Evolutionary conservation across 2,113 vertebrate species (phyloP), one percentile per base, ranked within the genome.

Genomic region (Xenotilapia leptura): DNA sequence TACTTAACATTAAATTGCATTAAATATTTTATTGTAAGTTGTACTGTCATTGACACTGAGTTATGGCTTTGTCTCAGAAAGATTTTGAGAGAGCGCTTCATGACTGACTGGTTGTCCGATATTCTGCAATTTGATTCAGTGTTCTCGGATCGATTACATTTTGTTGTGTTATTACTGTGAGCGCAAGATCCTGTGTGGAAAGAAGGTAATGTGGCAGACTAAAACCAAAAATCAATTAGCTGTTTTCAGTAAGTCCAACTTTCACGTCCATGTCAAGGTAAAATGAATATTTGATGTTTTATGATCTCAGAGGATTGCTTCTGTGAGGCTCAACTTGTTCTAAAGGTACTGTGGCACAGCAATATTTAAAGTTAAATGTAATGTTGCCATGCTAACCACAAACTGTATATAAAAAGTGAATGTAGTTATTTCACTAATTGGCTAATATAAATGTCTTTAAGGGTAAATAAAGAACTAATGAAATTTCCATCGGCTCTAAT

Each of bases 21-120:
- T 92, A 86, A 90, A 93, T 92, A 88, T 90, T 93, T 93, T 77
- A 92, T 86, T 80, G 68, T 80, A 82, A 82, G 88, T 84, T 91
- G 90, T 80, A 79, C 88, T 81, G 58, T 65, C 85, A 87, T 73
- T 86, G 83, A 91, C 87, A 92, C 75, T 54, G 79, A 88, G 73
- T 73, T 83, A 77, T 88, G 28, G 45, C 26, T 89, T 86, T 65
- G 82, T 85, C 6, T 31, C 26, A 47, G 42, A 5, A 77, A 81
- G 17, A 56, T n/a, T 45, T 51, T 42, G 11, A 54, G 56, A 58
- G 42, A 33, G 21, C 53, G 14, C 79, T 45, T 82, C 19, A 75
- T 65, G 73, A 28, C 42, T 45, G 58, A 60, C 40, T 83, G 47
- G 60, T 80, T 77, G 31, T 84, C 80, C 13, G 38, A 80, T 84